Base-by-base conservation (phyloP, 2,888 invertebrate species). In the Tryphoninae sp. region DNA sequence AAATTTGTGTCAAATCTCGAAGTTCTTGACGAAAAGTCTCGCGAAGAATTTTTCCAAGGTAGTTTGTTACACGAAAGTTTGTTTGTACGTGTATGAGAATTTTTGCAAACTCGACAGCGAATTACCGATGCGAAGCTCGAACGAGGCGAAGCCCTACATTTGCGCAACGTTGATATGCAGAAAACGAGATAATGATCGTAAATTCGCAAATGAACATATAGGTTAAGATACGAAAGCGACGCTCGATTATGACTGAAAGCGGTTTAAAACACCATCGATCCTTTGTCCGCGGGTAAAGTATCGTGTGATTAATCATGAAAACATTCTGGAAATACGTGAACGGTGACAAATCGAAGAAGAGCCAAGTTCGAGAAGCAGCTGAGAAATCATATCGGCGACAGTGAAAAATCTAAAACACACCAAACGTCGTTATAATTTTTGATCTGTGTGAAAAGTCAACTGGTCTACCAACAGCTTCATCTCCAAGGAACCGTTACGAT, bases 271-370 rank as follows among this genome's bases (percentile, higher is more conserved):
- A 33, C 33, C 33, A 65, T 67, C 71, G 19, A 71, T 79, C 76
- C 82, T 79, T 82, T 79, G 82, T 82, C 62, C 59, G 23, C 55
- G 42, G 22, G 45, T 53, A 74, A 53, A 19, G 13, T 40, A 51
- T 45, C 49, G 58, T 55, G 68, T 72, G 76, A 79, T 72, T 68
- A 72, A 82, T 82, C 67, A 82, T 82, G 82, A 79, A 82, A 82
- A 61, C 79, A 51, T 76, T 79, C 42, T 79, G 79, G 75, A 73
- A 55, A 67, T 72, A 72, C 72, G 51, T 68, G 49, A 61, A 33
- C 49, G 40, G 49, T 53, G 42, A 78, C 55, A 4, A 79, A 45
- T 16, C 53, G 40, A 61, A 62, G 49, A 65, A 65, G 42, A 22
- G 59, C 64, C 19, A 61, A 16, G 13, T 72, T 40, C 16, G 51